A percentile compares a stretch with the other conserved stretches of the same genome.
Conservation (phyloP, 2,888 invertebrate genomes). For the Eupithecia abbreviata region DNA sequence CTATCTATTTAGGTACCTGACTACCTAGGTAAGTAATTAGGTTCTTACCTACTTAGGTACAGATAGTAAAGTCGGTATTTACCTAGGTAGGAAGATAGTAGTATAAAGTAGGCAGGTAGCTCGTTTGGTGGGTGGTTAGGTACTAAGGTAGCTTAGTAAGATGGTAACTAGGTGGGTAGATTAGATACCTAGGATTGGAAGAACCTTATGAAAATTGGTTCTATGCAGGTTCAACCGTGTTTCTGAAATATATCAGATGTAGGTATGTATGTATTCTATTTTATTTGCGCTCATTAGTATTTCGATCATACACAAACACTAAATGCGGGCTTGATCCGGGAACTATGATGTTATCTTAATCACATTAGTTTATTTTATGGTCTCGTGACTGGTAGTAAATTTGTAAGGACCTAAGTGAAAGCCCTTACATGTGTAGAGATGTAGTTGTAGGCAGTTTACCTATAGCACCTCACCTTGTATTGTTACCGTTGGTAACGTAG, state of each 20-base stretch:
- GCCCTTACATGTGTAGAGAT: too few relatives aligned
- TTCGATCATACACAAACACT: slow-evolving; percentile 31
- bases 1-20: not conserved
- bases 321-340: slow-evolving; percentile 36
- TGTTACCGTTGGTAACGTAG: too few relatives aligned
- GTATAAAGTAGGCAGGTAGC: too few relatives aligned
- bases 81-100: too few relatives aligned
- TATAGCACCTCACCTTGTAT: too few relatives aligned
- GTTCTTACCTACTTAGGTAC: not conserved
- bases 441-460: too few relatives aligned
- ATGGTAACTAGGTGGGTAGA: not conserved
- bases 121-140: not conserved
- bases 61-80: too few relatives aligned
- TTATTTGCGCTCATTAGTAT: slow-evolving; percentile 44
- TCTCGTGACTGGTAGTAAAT: slow-evolving; percentile 4
- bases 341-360: slow-evolving; percentile 42
- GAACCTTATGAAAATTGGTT: not conserved
- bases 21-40: not conserved
- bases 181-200: too few relatives aligned
- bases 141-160: not conserved
- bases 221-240: not conserved
- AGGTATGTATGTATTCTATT: not conserved
- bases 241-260: not conserved
- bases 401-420: too few relatives aligned
- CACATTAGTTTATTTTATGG: slow-evolving; percentile 13